Evolutionary conservation across 35 echinoderm and acorn worm species (phyloP), one percentile per base, ranked within the genome.

Genomic region (Apostichopus parvimensis): DNA sequence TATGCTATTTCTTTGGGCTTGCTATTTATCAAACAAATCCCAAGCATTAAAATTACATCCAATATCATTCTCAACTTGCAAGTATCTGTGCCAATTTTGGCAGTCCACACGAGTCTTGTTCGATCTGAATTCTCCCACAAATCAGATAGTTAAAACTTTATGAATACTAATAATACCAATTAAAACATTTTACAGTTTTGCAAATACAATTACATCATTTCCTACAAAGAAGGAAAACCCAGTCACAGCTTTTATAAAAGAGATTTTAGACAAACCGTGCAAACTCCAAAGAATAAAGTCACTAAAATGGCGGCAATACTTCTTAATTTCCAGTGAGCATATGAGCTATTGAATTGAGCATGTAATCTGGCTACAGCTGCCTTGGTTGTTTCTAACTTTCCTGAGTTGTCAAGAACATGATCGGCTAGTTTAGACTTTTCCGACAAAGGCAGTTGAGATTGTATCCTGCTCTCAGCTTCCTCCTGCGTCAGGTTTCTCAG

Each of bases 321-420:
- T 87, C 95, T 77, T 6, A 97, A 6, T 53, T 87, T 93, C 95
- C 95, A 96, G 54, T 98, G 97, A 28, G 91, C 87, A 18, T 93
- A 83, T 5, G 94, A 98, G 0, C 58, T 18, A 56, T 73, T 58
- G 53, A 98, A 92, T 53, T 75, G 52, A 25, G 66, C 9, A 79
- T 91, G 58, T 11, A 98, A 68, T n/a, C 80, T 65, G 15, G 77
- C 22, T 2, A 96, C 97, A 26, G 93, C 83, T 83, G 93, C 64
- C 52, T 77, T 92, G 8, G 97, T 98, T 21, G 80, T 59, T 11
- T 92, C 93, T 83, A 94, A 28, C 10, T 65, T 94, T 15, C 73
- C 73, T 15, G 90, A 90, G 28, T 98, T 98, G 66, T 98, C 97
- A 28, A 98, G 94, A 53, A 98, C 87, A 82, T 94, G 87, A 79